These are phyloP conservation scores for Sitta europaea DNA, from an alignment of 2,113 vertebrate genomes.

Conservation along the genomic window DNA sequence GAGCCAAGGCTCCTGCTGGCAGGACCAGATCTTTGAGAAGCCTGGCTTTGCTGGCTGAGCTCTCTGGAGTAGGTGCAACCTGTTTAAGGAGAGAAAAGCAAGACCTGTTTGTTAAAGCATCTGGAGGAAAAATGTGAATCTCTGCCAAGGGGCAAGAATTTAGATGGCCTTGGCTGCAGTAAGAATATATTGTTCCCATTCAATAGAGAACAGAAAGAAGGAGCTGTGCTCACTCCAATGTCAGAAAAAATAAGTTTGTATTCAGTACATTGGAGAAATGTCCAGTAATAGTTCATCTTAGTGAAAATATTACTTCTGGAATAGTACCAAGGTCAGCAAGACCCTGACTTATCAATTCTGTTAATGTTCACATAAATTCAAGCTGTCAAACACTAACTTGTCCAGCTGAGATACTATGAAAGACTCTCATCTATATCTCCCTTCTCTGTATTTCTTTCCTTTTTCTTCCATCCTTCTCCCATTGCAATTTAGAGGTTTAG, in stretches of 20 bases:
- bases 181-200: conserved; percentile 44
- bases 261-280: conserved; percentile 36
- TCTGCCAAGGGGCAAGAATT: conserved; percentile 20
- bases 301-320: conserved; percentile 71
- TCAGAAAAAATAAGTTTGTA: conserved; percentile 31
- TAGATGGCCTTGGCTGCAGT: neutral
- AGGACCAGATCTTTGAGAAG: neutral
- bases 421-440: neutral
- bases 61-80: neutral
- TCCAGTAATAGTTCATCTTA: conserved; percentile 62
- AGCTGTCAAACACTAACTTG: conserved; percentile 48
- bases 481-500: neutral
- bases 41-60: neutral
- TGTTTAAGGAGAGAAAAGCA: neutral
- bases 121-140: neutral
- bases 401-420: conserved; percentile 41
- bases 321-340: conserved; percentile 68
- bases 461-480: neutral
- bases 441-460: conserved; percentile 16
- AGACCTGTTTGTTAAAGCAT: neutral
- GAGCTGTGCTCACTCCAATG: neutral
- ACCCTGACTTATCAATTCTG: conserved; percentile 68
- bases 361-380: conserved; percentile 61
- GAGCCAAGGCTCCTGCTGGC: neutral
- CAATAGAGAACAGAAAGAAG: conserved; percentile 27